Base-by-base conservation (phyloP, 2,797 vertebrate species). In the Petrocephalus sullivani region DNA sequence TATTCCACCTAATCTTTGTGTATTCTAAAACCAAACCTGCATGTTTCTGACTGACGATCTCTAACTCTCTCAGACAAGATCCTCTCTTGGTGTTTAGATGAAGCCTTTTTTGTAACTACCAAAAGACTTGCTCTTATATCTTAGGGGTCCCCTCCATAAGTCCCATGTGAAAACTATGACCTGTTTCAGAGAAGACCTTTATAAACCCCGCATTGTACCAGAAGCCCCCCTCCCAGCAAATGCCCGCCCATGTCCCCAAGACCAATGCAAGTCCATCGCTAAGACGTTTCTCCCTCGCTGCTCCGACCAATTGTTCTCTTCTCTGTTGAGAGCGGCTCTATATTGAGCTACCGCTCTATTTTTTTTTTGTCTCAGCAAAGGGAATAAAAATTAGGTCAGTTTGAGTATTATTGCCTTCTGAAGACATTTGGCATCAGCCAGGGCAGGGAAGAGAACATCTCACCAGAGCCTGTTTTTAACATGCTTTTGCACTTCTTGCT, bases 331-430 rank as follows among this genome's bases (percentile, higher is more conserved):
- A 78, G 37, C 49, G 49, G 53, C 54, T 60, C 56, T 51, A 61
- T 88, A 58, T 83, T 82, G 37, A 88, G 87, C 75, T 37, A 58
- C 75, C 51, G 75, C 21, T 88, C 87, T 56, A 83, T 71, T 51
- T 88, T 82, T 46, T 41, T 46, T 41, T 88, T 83, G n/a, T 87
- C 60, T 82, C 21, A 82, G 87, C 54, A 61, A 57, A 23, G 87
- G 75, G 71, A 83, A 46, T 83, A 84, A 54, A 56, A 87, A 87
- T 57, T 54, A 67, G 87, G 21, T 75, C 71, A 87, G 1, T 56
- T 81, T 37, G 23, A 57, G 71, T 56, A 23, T 60, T 81, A 56
- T 56, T 6, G 71, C 87, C 71, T 87, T 78, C 49, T 87, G 87
- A 87, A 58, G 53, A 75, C 71, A 21, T 78, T 71, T 78, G 28